These are phyloP conservation scores for Mizuhopecten yessoensis DNA, from an alignment of 1,140 invertebrate genomes.

Conservation along the genomic window DNA sequence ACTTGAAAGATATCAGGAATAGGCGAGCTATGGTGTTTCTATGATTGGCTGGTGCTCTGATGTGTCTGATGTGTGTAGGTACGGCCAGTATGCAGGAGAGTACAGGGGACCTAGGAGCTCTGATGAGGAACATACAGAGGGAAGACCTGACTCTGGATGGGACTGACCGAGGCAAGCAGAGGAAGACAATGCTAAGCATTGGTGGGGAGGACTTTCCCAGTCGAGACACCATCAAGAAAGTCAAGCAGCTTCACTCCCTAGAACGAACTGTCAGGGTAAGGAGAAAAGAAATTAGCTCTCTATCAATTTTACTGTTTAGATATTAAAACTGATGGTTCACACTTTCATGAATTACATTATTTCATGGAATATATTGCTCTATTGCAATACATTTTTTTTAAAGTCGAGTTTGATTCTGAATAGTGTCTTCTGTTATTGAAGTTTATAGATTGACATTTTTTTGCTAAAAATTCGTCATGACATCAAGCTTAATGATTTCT, in stretches of 20 bases:
- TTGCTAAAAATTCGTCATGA: no score
- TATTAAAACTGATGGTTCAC: not conserved
- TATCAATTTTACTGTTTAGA: not conserved
- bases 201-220: conserved; percentile 43
- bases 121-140: conserved; percentile 71
- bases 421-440: no score
- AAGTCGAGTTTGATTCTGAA: no score
- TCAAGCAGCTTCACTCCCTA: conserved; percentile 73
- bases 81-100: conserved; percentile 52
- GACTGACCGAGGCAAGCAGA: conserved; percentile 68
- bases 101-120: conserved; percentile 69
- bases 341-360: no score
- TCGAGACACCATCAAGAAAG: conserved; percentile 62
- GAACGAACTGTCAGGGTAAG: conserved; percentile 77
- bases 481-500: no score
- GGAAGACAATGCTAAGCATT: conserved; percentile 48
- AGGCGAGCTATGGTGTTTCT: no score
- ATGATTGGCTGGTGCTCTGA: no score
- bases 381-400: not conserved
- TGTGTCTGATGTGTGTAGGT: not conserved
- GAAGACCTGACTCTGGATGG: conserved; percentile 77
- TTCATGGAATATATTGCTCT: no score
- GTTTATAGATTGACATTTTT: no score
- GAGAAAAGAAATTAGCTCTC: not conserved
- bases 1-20: no score